A percentile compares a stretch with the other conserved stretches of the same genome.
Evolutionary conservation across 2,888 invertebrate genomes (phyloP).

Genomic region (Chrysolina oricalcia): DNA sequence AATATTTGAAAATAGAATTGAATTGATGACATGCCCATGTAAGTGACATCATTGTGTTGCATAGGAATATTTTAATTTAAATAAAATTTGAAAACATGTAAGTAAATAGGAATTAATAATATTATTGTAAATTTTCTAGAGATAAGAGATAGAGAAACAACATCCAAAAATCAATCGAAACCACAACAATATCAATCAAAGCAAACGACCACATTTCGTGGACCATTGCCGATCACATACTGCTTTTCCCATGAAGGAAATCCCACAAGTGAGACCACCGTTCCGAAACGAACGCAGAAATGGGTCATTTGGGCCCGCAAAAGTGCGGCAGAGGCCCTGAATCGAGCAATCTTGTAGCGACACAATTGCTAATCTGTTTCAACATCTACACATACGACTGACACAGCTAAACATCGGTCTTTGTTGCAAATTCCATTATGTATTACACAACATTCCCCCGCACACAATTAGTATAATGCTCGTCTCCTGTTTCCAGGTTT

Average conservation of each 20-base stretch:
- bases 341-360: conserved; percentile 53
- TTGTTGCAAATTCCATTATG: conserved; percentile 47
- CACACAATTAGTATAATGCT: conserved; percentile 35
- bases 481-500: conserved; percentile 28
- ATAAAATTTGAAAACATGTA: no score
- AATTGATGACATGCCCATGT: no score
- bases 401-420: conserved; percentile 47
- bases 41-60: no score
- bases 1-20: no score
- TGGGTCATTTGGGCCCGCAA: conserved; percentile 18
- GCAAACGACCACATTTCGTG: background rate
- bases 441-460: conserved; percentile 36
- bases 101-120: no score
- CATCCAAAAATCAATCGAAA: background rate
- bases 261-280: background rate
- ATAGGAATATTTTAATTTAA: no score
- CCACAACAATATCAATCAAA: background rate
- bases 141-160: no score
- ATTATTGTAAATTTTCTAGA: no score
- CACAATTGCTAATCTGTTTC: conserved; percentile 55
- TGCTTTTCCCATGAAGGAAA: conserved; percentile 11
- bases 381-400: conserved; percentile 53
- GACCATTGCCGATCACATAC: background rate
- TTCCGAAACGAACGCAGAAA: background rate
- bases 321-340: conserved; percentile 39